phyloP scores from a whole-genome alignment of 2,888 invertebrate genomes.

The Lepidochitona cinerea region DNA sequence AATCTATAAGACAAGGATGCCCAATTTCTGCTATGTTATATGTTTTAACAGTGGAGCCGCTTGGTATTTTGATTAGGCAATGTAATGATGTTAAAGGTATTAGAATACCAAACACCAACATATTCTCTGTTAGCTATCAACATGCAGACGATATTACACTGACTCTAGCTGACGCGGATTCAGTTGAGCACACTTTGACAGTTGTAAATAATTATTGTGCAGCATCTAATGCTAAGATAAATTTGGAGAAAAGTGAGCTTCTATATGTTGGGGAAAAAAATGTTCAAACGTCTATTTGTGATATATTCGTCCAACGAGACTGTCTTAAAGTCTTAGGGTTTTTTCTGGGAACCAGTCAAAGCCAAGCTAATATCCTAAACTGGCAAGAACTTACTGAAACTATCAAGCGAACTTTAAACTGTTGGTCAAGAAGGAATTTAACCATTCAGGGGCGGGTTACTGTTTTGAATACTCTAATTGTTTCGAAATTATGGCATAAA shows the following conservation, averaged over 20 bases:
- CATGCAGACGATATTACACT: neutral
- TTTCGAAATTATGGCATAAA: neutral
- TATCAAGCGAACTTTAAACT: too few relatives aligned
- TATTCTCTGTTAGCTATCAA: too few relatives aligned
- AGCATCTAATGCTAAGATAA: neutral
- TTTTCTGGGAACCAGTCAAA: too few relatives aligned
- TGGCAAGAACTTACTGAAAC: too few relatives aligned
- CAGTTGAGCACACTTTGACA: neutral
- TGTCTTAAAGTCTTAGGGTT: too few relatives aligned
- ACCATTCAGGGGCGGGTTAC: neutral
- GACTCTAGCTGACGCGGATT: neutral
- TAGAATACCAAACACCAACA: too few relatives aligned
- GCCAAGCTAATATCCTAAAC: too few relatives aligned
- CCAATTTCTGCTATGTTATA: neutral
- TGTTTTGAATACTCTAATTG: neutral
- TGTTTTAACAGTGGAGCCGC: neutral
- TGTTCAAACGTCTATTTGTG: too few relatives aligned
- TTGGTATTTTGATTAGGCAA: too few relatives aligned
- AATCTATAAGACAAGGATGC: neutral
- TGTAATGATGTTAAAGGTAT: too few relatives aligned
- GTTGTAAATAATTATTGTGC: neutral
- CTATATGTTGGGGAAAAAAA: neutral
- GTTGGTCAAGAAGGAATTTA: neutral
- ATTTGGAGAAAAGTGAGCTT: neutral
- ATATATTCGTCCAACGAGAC: too few relatives aligned